Conservation (phyloP, 2,113 vertebrate species). For the Cnemophilus loriae region DNA sequence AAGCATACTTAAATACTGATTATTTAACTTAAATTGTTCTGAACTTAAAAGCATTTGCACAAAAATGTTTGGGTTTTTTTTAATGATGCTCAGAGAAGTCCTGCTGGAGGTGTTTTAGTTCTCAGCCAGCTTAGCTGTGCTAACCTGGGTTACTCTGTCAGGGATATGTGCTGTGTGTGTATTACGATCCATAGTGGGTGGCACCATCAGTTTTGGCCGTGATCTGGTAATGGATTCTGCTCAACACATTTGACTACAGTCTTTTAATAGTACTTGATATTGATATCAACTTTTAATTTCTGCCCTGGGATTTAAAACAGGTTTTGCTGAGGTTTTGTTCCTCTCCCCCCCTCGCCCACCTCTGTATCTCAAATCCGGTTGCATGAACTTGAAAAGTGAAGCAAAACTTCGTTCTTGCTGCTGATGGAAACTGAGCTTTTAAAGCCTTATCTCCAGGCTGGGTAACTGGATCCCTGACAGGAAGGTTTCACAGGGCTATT, state of each 20-base stretch:
- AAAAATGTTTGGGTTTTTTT: neutral
- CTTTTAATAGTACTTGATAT: neutral
- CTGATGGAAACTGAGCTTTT: neutral
- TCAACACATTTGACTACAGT: neutral
- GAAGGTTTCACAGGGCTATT: neutral
- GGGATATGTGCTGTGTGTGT: neutral
- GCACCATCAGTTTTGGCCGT: neutral
- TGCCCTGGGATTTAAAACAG: neutral
- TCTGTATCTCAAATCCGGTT: neutral
- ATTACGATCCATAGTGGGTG: neutral
- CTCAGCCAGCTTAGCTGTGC: neutral
- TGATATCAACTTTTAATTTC: neutral
- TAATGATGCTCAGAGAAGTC: neutral
- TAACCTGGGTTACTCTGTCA: neutral
- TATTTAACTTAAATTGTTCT: neutral
- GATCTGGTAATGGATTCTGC: neutral
- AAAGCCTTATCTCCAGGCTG: neutral
- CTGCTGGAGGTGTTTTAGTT: neutral
- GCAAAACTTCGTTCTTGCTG: neutral
- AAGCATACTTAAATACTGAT: neutral
- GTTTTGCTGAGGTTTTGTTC: neutral
- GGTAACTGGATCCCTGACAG: conserved; percentile 5
- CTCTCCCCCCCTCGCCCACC: rapidly evolving
- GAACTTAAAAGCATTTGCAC: neutral
- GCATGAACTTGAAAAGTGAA: neutral